phyloP scores from a whole-genome alignment of 1,140 invertebrate genomes.

The Pissodes strobi region DNA sequence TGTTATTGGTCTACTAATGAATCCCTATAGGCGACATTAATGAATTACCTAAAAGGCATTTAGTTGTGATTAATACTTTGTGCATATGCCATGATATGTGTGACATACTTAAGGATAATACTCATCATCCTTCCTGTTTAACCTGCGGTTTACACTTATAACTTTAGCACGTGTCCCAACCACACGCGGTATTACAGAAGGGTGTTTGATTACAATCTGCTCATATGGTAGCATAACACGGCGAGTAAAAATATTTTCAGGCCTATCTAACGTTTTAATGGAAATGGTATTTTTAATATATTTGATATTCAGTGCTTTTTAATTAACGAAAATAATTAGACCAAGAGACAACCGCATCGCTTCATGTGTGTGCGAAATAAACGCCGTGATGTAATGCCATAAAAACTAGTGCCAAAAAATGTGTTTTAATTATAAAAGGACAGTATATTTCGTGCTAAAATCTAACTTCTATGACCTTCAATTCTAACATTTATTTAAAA shows the following conservation, averaged over 20 bases:
- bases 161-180: conserved; percentile 8
- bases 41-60: no score
- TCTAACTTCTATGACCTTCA: no score
- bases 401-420: no score
- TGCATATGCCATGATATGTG: not conserved
- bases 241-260: not conserved
- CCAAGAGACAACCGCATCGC: not conserved
- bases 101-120: not conserved
- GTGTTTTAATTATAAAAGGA: no score
- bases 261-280: not conserved
- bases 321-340: not conserved
- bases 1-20: no score
- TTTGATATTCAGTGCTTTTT: no score
- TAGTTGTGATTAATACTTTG: not conserved
- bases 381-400: no score
- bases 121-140: conserved; percentile 8
- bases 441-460: no score
- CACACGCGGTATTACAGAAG: not conserved
- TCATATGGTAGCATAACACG: not conserved
- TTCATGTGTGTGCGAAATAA: no score
- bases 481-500: no score
- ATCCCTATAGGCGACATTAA: no score
- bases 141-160: conserved; percentile 9
- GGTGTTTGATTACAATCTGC: conserved; percentile 13
- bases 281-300: not conserved